Evolutionary conservation across 2,888 invertebrate genomes (phyloP), one percentile per base, ranked within the genome.

Genomic region (Bhutanitis thaidina): DNA sequence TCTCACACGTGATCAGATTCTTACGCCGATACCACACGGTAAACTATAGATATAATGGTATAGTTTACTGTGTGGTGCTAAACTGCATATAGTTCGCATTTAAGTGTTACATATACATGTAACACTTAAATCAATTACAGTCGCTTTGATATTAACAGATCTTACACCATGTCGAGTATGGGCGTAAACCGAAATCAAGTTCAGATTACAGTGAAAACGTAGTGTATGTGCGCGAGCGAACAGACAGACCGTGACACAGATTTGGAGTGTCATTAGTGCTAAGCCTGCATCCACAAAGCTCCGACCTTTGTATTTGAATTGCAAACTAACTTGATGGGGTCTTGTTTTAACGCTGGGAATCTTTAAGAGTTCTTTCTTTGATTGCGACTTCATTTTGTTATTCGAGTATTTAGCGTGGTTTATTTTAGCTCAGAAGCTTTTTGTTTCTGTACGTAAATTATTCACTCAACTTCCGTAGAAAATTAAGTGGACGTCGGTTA

Each of bases 301-400:
- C 32, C 38, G 39, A 40, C 44, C 50, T 50, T 50, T 45, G 50
- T 50, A 50, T 50, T 38, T 50, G 44, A 45, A 35, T 44, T 50
- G 49, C 38, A 44, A 50, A 50, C 40, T 35, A 38, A 39, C 43
- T 43, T 37, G 37, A 43, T 43, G 41, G 32, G 39, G n/a, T 50
- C 39, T 50, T 38, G 43, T 34, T 34, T 27, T 35, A 40, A 16
- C 27, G 34, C 32, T 32, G 43, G 7, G 9, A 14, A 34, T 37
- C 34, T 30, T 48, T 35, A 48, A 48, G 41, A 27, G 27, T 12
- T 16, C 27, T 39, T 34, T 48, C 39, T 47, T 47, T 47, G 45
- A 37, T 45, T 45, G 37, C 10, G 36, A 45, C 16, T 45, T 14
- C 45, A 37, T 20, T 45, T 44, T 36, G 25, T 36, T 14, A 27